phyloP scores from a whole-genome alignment of 2,797 vertebrate genomes.

The Sebastes itinus region DNA sequence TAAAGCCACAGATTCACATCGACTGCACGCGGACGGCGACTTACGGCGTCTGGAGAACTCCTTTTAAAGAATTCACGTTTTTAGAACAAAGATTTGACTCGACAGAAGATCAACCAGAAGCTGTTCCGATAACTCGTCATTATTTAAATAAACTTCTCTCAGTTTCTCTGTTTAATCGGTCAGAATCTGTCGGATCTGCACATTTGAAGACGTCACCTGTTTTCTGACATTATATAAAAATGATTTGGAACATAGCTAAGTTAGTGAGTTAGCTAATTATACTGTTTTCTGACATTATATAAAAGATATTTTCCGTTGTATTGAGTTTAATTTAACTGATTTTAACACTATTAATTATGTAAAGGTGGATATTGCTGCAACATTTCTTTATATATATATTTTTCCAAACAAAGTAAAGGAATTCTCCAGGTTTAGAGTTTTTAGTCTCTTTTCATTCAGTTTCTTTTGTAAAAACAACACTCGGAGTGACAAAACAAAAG shows the following conservation, averaged over 20 bases:
- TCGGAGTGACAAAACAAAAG: too few species aligned
- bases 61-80: background rate
- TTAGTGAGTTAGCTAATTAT: too few species aligned
- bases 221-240: background rate
- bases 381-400: background rate
- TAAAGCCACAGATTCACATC: slow-evolving; percentile 6
- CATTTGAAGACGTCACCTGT: background rate
- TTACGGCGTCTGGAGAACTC: background rate
- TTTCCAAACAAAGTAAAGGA: background rate
- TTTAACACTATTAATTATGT: background rate
- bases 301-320: too few species aligned
- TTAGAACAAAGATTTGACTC: background rate
- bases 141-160: too few species aligned
- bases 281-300: too few species aligned
- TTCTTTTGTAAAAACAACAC: too few species aligned
- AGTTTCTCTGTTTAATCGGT: too few species aligned
- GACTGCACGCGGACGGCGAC: too few species aligned
- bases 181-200: background rate
- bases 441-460: too few species aligned
- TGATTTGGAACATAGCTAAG: too few species aligned
- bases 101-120: background rate
- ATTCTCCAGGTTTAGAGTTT: background rate
- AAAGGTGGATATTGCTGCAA: background rate
- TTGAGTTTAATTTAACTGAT: too few species aligned
- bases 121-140: background rate